Evolutionary conservation across 2,888 invertebrate genomes (phyloP).

Genomic region (Criorhina ranunculi): DNA sequence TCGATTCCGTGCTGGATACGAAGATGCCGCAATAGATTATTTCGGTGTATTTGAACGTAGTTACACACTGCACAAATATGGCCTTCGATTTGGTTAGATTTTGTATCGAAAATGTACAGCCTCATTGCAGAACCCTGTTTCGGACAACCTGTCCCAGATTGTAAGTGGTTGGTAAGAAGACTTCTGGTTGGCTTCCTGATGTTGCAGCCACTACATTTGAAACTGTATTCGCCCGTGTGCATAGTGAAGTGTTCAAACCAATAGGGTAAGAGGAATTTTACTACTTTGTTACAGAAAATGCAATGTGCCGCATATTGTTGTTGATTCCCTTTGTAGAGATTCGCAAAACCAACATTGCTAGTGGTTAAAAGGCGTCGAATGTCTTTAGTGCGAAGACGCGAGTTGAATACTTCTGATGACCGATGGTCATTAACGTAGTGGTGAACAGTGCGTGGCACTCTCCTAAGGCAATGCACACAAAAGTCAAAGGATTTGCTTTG

Average conservation of each 20-base stretch:
- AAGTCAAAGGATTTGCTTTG: constrained; percentile 65
- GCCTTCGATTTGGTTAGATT: constrained; percentile 82
- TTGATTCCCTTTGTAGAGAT: constrained; percentile 78
- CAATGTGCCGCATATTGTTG: constrained; percentile 79
- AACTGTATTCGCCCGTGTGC: constrained; percentile 92
- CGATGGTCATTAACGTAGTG: constrained; percentile 80
- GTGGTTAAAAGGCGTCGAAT: constrained; percentile 71
- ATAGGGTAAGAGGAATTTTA: constrained; percentile 78
- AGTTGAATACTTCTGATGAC: constrained; percentile 79
- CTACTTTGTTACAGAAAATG: constrained; percentile 79
- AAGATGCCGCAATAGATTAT: constrained; percentile 88
- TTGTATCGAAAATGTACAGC: constrained; percentile 76
- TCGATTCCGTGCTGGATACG: constrained; percentile 78
- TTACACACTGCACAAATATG: constrained; percentile 90
- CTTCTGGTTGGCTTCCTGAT: constrained; percentile 78
- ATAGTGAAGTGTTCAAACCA: constrained; percentile 89
- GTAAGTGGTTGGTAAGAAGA: constrained; percentile 77
- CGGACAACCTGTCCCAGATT: constrained; percentile 75
- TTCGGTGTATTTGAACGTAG: constrained; percentile 88
- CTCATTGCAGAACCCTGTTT: constrained; percentile 67
- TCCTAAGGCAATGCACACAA: constrained; percentile 78
- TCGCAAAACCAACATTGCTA: constrained; percentile 65
- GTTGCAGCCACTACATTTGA: constrained; percentile 87
- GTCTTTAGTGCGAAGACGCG: constrained; percentile 78
- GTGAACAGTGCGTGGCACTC: constrained; percentile 78